Percentiles rank a stretch among this genome's conserved stretches.
phyloP scores from a whole-genome alignment of 2,113 vertebrate genomes.

The Trachemys scripta region DNA sequence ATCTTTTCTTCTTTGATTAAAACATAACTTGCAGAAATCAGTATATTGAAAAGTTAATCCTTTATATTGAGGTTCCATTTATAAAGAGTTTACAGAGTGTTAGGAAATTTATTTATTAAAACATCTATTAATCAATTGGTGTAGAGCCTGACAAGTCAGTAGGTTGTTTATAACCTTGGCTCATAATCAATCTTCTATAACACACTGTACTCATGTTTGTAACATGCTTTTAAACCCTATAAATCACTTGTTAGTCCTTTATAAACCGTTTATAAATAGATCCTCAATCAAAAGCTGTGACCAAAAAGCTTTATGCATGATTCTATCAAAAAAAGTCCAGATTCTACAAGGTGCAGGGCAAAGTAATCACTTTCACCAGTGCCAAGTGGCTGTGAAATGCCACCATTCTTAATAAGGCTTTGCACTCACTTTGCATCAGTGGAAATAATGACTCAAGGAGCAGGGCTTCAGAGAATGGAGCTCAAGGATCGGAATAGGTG shows the following conservation, averaged over 20 bases:
- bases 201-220: background rate
- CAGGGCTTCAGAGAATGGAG: background rate
- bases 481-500: background rate
- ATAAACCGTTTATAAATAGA: conserved; percentile 26
- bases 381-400: background rate
- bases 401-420: background rate
- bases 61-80: background rate
- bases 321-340: background rate
- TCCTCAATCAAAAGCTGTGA: background rate
- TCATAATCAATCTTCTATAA: background rate
- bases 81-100: background rate
- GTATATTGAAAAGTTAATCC: background rate
- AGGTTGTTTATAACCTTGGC: conserved; percentile 38
- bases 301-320: background rate
- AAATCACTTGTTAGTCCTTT: conserved; percentile 25
- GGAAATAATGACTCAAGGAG: background rate
- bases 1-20: background rate
- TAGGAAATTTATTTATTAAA: conserved; percentile 27
- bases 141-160: conserved; percentile 31
- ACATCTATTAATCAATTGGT: conserved; percentile 54
- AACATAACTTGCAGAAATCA: background rate
- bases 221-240: background rate
- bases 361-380: background rate
- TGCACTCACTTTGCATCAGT: accelerated
- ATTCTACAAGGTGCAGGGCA: background rate